phyloP scores from a whole-genome alignment of 2,113 vertebrate genomes.

The Phainopepla nitens region DNA sequence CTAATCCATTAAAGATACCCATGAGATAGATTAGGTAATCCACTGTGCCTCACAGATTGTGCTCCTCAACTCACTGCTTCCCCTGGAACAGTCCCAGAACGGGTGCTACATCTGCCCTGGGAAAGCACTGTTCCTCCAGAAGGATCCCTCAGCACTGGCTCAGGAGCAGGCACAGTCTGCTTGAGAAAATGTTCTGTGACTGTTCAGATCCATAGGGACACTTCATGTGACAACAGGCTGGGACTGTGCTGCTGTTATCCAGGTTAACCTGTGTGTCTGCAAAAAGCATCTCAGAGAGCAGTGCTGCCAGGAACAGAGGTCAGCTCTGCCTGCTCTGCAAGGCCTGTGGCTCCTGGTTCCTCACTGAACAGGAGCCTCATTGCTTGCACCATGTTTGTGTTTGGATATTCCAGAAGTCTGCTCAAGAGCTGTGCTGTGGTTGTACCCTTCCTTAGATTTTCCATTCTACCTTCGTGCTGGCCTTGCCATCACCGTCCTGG shows the following conservation, averaged over 20 bases:
- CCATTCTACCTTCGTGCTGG: background rate
- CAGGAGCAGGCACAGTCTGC: background rate
- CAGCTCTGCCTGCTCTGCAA: background rate
- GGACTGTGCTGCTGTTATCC: background rate
- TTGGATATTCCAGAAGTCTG: background rate
- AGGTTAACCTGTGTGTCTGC: background rate
- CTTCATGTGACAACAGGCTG: background rate
- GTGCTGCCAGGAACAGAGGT: background rate
- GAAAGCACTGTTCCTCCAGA: background rate
- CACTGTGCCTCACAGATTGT: constrained; percentile 16
- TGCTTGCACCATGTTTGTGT: background rate
- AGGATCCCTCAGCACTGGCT: background rate
- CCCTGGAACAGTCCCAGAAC: background rate
- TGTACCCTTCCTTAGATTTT: background rate
- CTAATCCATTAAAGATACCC: constrained; percentile 56
- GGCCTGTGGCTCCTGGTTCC: background rate
- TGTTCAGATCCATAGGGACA: background rate
- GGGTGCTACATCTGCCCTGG: background rate
- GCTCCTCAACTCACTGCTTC: background rate
- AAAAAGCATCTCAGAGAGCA: background rate
- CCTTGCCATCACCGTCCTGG: background rate
- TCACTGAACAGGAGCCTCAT: background rate
- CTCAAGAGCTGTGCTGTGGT: background rate
- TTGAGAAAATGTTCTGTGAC: background rate
- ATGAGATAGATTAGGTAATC: constrained; percentile 29